Conservation (phyloP, 2,888 invertebrate species). For the Apantesis nais region DNA sequence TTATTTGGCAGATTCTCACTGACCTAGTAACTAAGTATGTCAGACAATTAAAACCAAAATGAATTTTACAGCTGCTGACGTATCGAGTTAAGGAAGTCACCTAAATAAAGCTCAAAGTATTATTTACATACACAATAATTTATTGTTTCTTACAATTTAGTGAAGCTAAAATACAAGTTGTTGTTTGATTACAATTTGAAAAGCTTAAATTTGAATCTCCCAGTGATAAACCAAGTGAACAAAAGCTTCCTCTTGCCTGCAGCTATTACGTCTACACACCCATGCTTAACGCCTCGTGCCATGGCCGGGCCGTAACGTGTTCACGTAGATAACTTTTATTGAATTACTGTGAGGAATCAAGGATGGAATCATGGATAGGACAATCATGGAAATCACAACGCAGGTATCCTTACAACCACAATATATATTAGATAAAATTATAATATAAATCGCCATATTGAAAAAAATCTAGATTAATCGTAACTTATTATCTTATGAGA, state of each 20-base stretch:
- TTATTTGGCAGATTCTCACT: slow-evolving; percentile 51
- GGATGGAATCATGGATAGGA: slow-evolving; percentile 74
- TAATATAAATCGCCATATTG: slow-evolving; percentile 87
- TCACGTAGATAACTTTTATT: slow-evolving; percentile 52
- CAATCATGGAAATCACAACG: slow-evolving; percentile 82
- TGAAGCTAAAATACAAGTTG: slow-evolving; percentile 85
- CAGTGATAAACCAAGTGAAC: slow-evolving; percentile 77
- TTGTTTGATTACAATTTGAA: slow-evolving; percentile 83
- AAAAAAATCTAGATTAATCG: slow-evolving; percentile 85
- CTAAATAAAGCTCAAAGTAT: slow-evolving; percentile 82
- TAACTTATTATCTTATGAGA: slow-evolving; percentile 85
- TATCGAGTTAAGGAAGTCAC: slow-evolving; percentile 64
- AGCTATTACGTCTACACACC: slow-evolving; percentile 75
- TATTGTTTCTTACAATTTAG: slow-evolving; percentile 86
- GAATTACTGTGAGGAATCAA: slow-evolving; percentile 60
- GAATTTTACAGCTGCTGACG: slow-evolving; percentile 57
- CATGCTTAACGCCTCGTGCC: slow-evolving; percentile 72
- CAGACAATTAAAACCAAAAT: slow-evolving; percentile 48
- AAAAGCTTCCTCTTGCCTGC: slow-evolving; percentile 73
- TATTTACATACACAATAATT: slow-evolving; percentile 86
- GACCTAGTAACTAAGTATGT: slow-evolving; percentile 51
- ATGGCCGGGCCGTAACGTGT: slow-evolving; percentile 46
- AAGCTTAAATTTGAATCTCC: slow-evolving; percentile 80
- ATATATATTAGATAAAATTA: slow-evolving; percentile 89
- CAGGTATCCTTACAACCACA: slow-evolving; percentile 89